phyloP scores from a whole-genome alignment of 2,113 vertebrate species.

The Prietella phreatophila region DNA sequence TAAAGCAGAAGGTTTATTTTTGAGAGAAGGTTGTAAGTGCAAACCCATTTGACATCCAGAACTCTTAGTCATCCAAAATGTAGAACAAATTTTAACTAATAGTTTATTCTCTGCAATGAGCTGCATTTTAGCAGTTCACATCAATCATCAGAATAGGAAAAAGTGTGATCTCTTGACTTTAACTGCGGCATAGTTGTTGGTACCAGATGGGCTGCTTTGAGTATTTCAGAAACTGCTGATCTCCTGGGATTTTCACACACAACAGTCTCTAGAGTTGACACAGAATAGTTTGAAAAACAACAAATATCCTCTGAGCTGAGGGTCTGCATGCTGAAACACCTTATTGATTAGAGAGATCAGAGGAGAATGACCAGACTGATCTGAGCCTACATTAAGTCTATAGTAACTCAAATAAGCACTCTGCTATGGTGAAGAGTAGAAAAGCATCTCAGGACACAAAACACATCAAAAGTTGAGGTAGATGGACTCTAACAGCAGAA shows the following conservation, averaged over 20 bases:
- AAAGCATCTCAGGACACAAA: background rate
- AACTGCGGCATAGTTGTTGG: no score
- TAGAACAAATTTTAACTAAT: background rate
- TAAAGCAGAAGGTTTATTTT: background rate
- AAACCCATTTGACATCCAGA: background rate
- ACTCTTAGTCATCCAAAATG: no score
- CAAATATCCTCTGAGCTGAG: background rate
- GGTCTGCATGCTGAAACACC: background rate
- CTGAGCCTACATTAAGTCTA: background rate
- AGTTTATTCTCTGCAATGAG: background rate
- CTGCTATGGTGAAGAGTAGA: background rate
- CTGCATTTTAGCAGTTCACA: background rate
- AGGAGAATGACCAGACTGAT: background rate
- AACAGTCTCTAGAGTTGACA: background rate
- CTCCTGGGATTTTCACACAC: background rate
- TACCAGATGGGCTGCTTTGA: background rate
- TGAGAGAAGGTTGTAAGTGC: background rate
- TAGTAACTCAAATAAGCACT: background rate
- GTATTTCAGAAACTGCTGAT: background rate
- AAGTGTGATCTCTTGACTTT: background rate
- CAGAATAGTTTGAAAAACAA: background rate
- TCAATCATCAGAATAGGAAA: background rate
- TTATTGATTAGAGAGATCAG: background rate
- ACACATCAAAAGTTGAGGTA: background rate
- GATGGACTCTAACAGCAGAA: background rate